Evolutionary conservation across 2,113 vertebrate species (phyloP), one percentile per base, ranked within the genome.

Genomic region (Pao palembangensis): DNA sequence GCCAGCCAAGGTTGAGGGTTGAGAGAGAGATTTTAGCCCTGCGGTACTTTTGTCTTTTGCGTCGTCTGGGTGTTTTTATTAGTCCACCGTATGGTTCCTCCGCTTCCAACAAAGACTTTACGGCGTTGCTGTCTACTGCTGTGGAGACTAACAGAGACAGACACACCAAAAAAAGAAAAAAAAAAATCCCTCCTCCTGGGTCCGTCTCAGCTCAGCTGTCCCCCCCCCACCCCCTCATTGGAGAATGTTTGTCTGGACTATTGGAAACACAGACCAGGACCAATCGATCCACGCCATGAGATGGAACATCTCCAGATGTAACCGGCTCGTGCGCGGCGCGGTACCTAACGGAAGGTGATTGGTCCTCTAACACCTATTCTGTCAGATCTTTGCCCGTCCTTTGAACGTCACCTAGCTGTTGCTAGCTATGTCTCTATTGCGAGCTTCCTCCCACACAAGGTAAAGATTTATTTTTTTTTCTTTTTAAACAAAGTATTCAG

Each of bases 341-440:
- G 75, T 60, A 42, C 75, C 65, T 79, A 82, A 78, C 86, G 73
- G 64, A 85, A 88, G 88, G 89, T 89, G 89, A 81, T 69, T 74
- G 63, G 19, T 71, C 52, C 6, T 16, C 31, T 44, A 16, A 12
- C 7, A 7, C 16, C 13, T 14, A 53, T 21, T 46, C 34, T 25
- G 28, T 23, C 38, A 8, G 54, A 56, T 34, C 47, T 19, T 58
- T 44, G 2, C 50, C 58, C 25, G 3, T 28, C 25, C 25, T 4
- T 28, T 42, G 3, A 6, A 17, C 57, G 42, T 61, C 42, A 61
- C 62, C 50, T 43, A 3, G 38, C 62, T 16, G 53, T 61, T 60
- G 54, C 0, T 28, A 49, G 12, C 58, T 17, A 19, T n/a, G 47
- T 54, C 57, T 55, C 70, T 55, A 76, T 71, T 51, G 52, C 2